Evolutionary conservation across 2,113 vertebrate genomes (phyloP).

Genomic region (Muntiacus reevesi): DNA sequence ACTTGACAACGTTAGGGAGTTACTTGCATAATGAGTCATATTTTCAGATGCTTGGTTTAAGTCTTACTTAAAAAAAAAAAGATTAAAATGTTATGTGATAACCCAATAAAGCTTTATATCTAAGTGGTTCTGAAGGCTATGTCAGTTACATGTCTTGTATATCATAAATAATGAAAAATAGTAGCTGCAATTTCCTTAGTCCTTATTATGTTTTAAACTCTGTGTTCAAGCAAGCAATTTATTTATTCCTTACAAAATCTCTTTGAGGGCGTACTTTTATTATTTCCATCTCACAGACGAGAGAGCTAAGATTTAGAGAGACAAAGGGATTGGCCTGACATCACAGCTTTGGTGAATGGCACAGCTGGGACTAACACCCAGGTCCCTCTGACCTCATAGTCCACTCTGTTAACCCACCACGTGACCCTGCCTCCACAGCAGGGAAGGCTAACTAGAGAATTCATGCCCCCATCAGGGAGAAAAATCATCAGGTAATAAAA

Average conservation of each 20-base stretch:
- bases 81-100: not conserved
- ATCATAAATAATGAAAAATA: conserved; percentile 20
- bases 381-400: not conserved
- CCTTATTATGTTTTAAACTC: not conserved
- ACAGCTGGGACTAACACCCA: not conserved
- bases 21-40: not conserved
- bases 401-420: not conserved
- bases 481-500: not conserved
- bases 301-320: not conserved
- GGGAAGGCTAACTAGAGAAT: not conserved
- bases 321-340: not conserved
- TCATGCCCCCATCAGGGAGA: not conserved
- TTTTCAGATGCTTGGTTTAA: conserved; percentile 13
- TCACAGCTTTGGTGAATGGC: not conserved
- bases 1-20: not conserved
- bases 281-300: not conserved
- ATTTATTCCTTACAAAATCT: conserved; percentile 17
- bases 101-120: not conserved
- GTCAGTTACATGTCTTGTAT: not conserved
- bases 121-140: not conserved
- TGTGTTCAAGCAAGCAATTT: not conserved
- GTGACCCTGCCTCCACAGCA: not conserved
- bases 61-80: not conserved
- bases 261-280: not conserved
- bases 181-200: not conserved